A percentile compares a stretch with the other conserved stretches of the same genome.
phyloP scores from a whole-genome alignment of 2,113 vertebrate species.

The Hirundichthys speculiger region DNA sequence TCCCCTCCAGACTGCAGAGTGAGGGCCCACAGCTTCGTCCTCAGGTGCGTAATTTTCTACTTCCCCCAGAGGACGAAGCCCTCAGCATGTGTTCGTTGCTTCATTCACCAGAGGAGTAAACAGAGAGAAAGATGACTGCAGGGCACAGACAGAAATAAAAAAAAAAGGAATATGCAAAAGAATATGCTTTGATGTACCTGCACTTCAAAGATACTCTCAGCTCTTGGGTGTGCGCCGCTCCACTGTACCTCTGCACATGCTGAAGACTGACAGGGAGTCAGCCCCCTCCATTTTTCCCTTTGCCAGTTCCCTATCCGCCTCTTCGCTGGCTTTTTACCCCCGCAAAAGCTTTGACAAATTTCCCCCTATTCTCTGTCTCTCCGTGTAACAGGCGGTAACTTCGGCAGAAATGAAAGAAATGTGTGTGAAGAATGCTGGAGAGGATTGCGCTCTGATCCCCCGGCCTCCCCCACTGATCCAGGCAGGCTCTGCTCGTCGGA shows the following conservation, averaged over 20 bases:
- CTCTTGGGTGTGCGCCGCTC: constrained; percentile 42
- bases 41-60: constrained; percentile 4
- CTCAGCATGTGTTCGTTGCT: constrained; percentile 13
- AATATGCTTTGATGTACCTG: constrained; percentile 56
- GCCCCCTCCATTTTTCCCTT: background rate
- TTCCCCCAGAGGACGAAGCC: constrained; percentile 17
- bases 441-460: constrained; percentile 47
- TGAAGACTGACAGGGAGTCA: constrained; percentile 30
- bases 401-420: constrained; percentile 21
- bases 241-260: constrained; percentile 27
- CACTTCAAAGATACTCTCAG: constrained; percentile 58
- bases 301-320: background rate
- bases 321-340: background rate
- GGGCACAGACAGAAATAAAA: constrained; percentile 33
- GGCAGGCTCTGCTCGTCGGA: constrained; percentile 31
- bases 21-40: background rate
- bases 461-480: constrained; percentile 26
- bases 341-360: constrained; percentile 17
- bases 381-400: constrained; percentile 11
- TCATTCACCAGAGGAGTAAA: constrained; percentile 31
- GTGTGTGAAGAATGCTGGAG: constrained; percentile 38
- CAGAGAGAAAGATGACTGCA: constrained; percentile 26
- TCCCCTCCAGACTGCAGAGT: background rate
- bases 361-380: constrained; percentile 13
- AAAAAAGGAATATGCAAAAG: constrained; percentile 26